A percentile compares a stretch with the other conserved stretches of the same genome.
Conservation (phyloP, 1,140 invertebrate genomes). For the Nasonia vitripennis region DNA sequence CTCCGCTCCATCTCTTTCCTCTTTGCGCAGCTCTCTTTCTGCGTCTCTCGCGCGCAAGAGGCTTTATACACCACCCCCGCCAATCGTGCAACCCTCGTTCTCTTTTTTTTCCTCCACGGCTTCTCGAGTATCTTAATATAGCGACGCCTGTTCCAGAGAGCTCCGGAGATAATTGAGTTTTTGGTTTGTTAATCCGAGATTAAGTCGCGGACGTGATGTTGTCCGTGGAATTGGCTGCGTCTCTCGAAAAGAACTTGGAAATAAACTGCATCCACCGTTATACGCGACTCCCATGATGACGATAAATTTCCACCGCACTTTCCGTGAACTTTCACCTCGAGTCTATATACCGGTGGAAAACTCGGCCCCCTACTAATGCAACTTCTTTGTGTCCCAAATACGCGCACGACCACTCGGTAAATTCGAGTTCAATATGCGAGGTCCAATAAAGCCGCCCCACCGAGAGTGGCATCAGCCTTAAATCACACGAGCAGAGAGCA, state of each 20-base stretch:
- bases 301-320: no score
- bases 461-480: constrained; percentile 24
- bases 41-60: not conserved
- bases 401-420: not conserved
- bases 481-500: constrained; percentile 24
- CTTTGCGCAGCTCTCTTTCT: constrained; percentile 46
- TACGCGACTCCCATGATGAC: no score
- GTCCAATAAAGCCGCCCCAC: constrained; percentile 17
- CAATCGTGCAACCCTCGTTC: constrained; percentile 16
- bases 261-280: no score
- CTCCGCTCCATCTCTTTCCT: constrained; percentile 34
- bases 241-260: no score
- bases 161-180: constrained; percentile 7
- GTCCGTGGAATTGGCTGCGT: no score
- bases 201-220: not conserved
- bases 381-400: not conserved
- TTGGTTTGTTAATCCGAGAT: not conserved
- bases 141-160: not conserved
- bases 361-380: no score
- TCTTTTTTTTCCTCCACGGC: constrained; percentile 4
- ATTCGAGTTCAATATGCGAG: constrained; percentile 4
- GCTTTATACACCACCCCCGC: constrained; percentile 2
- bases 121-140: constrained; percentile 35
- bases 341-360: no score
- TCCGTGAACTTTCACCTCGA: not conserved